Evolutionary conservation across 2,888 invertebrate genomes (phyloP).

Genomic region (Lasioglossum morio): DNA sequence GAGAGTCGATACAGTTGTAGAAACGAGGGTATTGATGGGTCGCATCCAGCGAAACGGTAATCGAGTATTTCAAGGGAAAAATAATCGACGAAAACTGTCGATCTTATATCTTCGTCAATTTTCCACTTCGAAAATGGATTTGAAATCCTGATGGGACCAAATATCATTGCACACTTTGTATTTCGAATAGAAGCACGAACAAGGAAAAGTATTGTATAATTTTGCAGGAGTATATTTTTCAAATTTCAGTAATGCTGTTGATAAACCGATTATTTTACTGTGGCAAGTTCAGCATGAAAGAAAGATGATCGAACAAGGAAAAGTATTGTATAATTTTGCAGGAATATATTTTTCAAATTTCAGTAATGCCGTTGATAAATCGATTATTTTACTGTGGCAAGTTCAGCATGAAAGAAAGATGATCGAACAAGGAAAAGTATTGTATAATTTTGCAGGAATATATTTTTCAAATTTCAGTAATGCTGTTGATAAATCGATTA

Average conservation of each 20-base stretch:
- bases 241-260: not conserved
- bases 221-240: not conserved
- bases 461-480: not conserved
- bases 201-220: not conserved
- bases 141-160: no score
- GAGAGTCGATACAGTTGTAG: not conserved
- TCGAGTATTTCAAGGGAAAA: not conserved
- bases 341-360: not conserved
- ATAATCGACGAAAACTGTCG: not conserved
- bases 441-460: not conserved
- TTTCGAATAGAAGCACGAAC: not conserved
- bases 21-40: not conserved
- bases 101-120: not conserved
- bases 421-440: not conserved
- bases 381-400: not conserved
- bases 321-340: not conserved
- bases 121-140: not conserved
- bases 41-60: not conserved
- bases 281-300: not conserved
- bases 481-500: not conserved
- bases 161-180: not conserved
- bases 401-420: no score
- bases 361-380: not conserved
- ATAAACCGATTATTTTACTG: not conserved
- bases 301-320: not conserved